A percentile compares a stretch with the other conserved stretches of the same genome.
phyloP scores from a whole-genome alignment of 2,113 vertebrate species.

The Nasalis larvatus region DNA sequence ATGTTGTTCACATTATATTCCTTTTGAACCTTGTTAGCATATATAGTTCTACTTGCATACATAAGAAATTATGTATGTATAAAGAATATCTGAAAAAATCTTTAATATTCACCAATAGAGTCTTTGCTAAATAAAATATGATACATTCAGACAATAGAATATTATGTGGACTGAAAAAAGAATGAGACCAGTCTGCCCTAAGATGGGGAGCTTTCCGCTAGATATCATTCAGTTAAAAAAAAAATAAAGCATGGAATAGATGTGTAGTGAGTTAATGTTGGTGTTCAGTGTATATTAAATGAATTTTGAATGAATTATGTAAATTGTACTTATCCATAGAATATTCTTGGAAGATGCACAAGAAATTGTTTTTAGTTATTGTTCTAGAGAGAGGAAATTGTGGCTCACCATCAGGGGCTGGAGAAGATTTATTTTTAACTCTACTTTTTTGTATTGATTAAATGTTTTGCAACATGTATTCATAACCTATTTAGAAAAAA shows the following conservation, averaged over 20 bases:
- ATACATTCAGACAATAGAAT: not conserved
- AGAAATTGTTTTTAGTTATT: not conserved
- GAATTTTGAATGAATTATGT: not conserved
- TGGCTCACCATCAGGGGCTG: not conserved
- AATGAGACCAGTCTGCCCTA: not conserved
- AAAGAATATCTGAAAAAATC: conserved; percentile 35
- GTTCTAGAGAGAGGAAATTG: not conserved
- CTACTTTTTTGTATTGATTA: not conserved
- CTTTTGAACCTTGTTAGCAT: not conserved
- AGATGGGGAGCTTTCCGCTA: not conserved
- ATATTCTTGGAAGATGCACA: not conserved
- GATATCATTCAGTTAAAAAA: not conserved
- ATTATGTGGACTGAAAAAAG: not conserved
- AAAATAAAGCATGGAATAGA: not conserved
- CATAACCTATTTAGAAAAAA: not conserved
- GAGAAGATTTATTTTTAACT: conserved; percentile 32
- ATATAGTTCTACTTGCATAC: not conserved
- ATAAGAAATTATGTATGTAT: not conserved
- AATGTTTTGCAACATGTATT: not conserved
- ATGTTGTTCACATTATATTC: not conserved
- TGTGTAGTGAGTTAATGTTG: not conserved
- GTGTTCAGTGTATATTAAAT: not conserved
- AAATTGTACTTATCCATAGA: not conserved
- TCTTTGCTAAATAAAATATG: not conserved
- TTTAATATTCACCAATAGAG: not conserved